Base-by-base conservation (phyloP, 2,113 vertebrate genomes). In the Ciconia maguari region DNA sequence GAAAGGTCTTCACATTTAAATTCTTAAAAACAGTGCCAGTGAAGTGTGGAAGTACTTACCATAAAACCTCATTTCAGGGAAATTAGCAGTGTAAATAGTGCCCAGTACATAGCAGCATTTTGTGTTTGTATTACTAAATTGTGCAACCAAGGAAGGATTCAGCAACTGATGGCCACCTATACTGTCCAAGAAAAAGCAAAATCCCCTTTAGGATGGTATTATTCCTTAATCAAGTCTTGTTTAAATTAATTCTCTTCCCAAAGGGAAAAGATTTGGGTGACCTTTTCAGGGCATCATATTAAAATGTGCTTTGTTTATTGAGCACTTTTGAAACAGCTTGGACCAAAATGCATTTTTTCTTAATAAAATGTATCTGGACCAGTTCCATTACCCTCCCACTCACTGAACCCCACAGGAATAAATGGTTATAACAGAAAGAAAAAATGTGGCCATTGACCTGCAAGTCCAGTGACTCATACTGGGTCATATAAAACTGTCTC, bases 391-490 rank as follows among this genome's bases (percentile, higher is more conserved):
- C 26, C 34, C 77, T 93, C 94, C 95, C 79, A 96, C 95, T 87
- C 36, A 0, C 76, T 85, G 69, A 92, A 93, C 30, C 80, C 84
- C 71, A 75, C 66, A 78, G 78, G 78, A 69, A 68, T 87, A 57
- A 71, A 94, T 80, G 88, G 83, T 80, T 95, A 85, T 95, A 92
- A 94, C 93, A 96, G 90, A 89, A 87, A 13, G 42, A 95, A 83
- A 83, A 68, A 85, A 96, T 93, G 95, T 96, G 96, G 87, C 86
- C 74, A 72, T 54, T 89, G 95, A 72, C 58, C 89, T 92, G 80
- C 36, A 69, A 49, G 16, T 36, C 41, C 74, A 74, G 49, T 93
- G 89, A 94, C 58, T 96, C 87, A 91, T 15, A 30, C 41, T 58
- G 77, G 80, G 25, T 91, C 89, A 65, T 65, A 76, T 38, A 71